These are phyloP conservation scores for Chironomus tepperi DNA, from an alignment of 1,140 invertebrate genomes.

Conservation along the genomic window DNA sequence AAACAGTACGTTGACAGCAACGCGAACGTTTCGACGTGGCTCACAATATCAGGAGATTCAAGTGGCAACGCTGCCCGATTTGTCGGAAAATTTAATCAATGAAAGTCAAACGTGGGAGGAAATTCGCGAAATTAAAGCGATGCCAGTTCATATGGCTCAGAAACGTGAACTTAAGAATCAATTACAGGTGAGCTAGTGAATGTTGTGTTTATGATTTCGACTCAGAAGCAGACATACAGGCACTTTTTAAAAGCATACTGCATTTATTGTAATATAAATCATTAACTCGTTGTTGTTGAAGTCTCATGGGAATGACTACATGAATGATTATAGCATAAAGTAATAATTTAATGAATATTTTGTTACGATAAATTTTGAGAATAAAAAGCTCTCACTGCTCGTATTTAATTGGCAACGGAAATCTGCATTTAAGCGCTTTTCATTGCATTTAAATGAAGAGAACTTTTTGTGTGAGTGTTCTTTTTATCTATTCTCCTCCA, in stretches of 20 bases:
- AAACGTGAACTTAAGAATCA: constrained; percentile 70
- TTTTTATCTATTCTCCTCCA: neutral
- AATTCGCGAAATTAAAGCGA: constrained; percentile 74
- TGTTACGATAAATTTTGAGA: neutral
- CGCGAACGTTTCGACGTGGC: constrained; percentile 40
- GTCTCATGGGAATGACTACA: neutral
- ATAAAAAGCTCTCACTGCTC: neutral
- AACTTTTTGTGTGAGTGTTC: neutral
- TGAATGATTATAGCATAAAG: neutral
- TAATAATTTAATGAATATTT: constrained; percentile 10
- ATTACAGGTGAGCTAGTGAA: constrained; percentile 51
- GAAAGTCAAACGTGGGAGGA: constrained; percentile 78
- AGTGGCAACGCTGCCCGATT: constrained; percentile 63
- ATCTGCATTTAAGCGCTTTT: constrained; percentile 2
- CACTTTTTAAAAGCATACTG: neutral
- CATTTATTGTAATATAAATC: neutral
- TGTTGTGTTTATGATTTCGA: neutral
- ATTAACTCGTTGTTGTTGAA: too few relatives aligned
- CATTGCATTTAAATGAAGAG: neutral
- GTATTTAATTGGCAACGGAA: neutral
- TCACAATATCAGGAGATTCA: constrained; percentile 59
- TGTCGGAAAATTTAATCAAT: constrained; percentile 70
- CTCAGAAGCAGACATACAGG: neutral
- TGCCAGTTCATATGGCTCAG: constrained; percentile 71
- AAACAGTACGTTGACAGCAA: constrained; percentile 47